Base-by-base conservation (phyloP, 2,113 vertebrate genomes). In the Etia nguti region DNA sequence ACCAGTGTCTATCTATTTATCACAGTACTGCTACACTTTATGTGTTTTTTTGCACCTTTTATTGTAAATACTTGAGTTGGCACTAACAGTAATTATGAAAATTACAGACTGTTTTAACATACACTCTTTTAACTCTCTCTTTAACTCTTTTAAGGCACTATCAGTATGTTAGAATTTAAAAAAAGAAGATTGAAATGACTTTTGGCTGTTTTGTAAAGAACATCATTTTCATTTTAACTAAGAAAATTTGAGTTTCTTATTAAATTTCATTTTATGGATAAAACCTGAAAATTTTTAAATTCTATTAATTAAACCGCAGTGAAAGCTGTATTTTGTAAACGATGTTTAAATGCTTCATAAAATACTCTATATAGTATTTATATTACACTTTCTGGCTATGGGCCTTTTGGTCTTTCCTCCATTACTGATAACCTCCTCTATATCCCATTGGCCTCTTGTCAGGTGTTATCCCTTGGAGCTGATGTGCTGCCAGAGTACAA, bases 401-500 rank as follows among this genome's bases (percentile, higher is more conserved):
- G 22, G 12, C 43, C 26, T 56, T 31, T 6, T 13, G 15, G 0
- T 65, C 10, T 4, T 36, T 41, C 46, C 60, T 48, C 41, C 48
- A 15, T 82, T 70, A 41, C 24, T 54, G 6, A 29, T 12, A 79
- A 6, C 26, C 2, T 73, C n/a, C 15, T 82, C 12, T 10, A 59
- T n/a, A 0, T 57, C 70, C n/a, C n/a, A 1, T 82, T 36, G 6
- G 3, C 65, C 20, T 31, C 3, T 84, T 46, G 16, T 56, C 46
- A 99, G 98, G 99, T 99, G 65, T 95, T 99, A 93, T 99, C 98
- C 29, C 96, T 99, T 34, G 98, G 99, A 0, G 99, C 98, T 0
- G 99, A 99, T 0, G 99, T 99, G 54, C 97, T 99, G 26, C 99
- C 98, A 0, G 99, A 99, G 92, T 99, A 99, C 94, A 98, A 99